phyloP scores from a whole-genome alignment of 1,140 invertebrate genomes.

The Caenorhabditis briggsae region DNA sequence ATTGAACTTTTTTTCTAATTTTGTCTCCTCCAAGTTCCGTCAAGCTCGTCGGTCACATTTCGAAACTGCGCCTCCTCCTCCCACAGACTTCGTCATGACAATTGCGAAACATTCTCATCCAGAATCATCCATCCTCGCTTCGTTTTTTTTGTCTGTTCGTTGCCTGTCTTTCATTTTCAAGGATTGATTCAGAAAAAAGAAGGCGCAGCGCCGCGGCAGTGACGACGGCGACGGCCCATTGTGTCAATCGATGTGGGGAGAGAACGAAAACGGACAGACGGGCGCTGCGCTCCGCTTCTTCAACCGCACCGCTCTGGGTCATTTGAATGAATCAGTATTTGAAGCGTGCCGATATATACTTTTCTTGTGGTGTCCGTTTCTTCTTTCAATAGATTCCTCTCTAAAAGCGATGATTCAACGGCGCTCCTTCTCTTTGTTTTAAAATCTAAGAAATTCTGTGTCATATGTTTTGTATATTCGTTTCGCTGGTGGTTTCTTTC shows the following conservation, averaged over 20 bases:
- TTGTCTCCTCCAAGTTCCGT: neutral
- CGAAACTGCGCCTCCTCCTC: too few species aligned
- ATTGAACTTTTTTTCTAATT: neutral
- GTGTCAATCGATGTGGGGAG: conserved; percentile 32
- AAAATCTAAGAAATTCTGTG: conserved; percentile 5
- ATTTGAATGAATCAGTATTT: conserved; percentile 49
- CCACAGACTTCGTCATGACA: neutral
- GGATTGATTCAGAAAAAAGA: conserved; percentile 41
- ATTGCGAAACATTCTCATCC: conserved; percentile 24
- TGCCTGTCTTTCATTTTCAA: neutral
- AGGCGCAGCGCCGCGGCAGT: conserved; percentile 15
- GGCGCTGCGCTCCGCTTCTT: conserved; percentile 14
- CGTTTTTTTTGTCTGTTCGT: neutral
- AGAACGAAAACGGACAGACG: conserved; percentile 45
- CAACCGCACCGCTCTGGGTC: conserved; percentile 16
- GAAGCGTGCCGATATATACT: conserved; percentile 4
- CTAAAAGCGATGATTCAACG: neutral
- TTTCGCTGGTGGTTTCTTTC: too few species aligned
- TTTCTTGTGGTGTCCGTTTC: neutral
- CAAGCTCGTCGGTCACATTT: neutral
- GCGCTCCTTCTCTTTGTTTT: neutral
- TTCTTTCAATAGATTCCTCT: neutral
- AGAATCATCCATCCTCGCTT: neutral
- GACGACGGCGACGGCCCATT: conserved; percentile 18
- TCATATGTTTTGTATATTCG: neutral